Base-by-base conservation (phyloP, 2,797 vertebrate species). In the Hoplostethus mediterraneus region DNA sequence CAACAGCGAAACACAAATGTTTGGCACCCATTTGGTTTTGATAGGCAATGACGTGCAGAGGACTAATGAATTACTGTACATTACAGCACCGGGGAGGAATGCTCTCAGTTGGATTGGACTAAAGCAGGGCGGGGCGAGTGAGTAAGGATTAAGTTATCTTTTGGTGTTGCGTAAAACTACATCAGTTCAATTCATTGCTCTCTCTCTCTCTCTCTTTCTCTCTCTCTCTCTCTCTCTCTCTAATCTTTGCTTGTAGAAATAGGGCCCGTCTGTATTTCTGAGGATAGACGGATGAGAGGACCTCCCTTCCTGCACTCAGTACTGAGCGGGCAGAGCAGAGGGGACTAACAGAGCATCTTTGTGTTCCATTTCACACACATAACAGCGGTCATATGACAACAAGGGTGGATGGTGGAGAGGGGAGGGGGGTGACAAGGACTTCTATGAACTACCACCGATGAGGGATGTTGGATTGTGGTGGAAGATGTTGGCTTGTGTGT, bases 371-470 rank as follows among this genome's bases (percentile, higher is more conserved):
- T 79, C 82, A 80, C 84, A 89, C 87, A 92, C 88, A 90, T 91
- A 91, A 93, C 92, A 94, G 84, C 30, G 55, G 92, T 94, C 94
- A 94, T 93, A 94, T 95, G 94, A 95, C 91, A 91, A 89, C 90
- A 91, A 90, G 89, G 86, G 88, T n/a, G n/a, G 88, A 83, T 80
- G 86, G 82, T 83, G 68, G 77, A 81, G 72, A 84, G 81, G 73
- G 81, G 21, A 75, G 79, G 63, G 74, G 59, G 69, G 9, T 33
- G 80, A 78, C 71, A 80, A 74, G 84, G 80, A 75, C 78, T 84
- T 54, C 63, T 77, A 49, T 56, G 59, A 74, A 69, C 63, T 75
- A 58, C 76, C 67, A 82, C 73, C 81, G 61, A 21, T 38, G 58
- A 76, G 72, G 61, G 68, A 75, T 66, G 77, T 47, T 69, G 62